Evolutionary conservation across 2,113 vertebrate genomes (phyloP).

Genomic region (human (Homo sapiens)): GRCh38 chr20:61928001-61928500

Average conservation of each 20-base stretch:
- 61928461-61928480: background rate
- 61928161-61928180: rapidly evolving
- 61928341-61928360: conserved; percentile 95
- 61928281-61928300: conserved; percentile 93
- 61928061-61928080: background rate
- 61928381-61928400: conserved; percentile 93
- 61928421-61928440: conserved; percentile 85
- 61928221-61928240: conserved; percentile 97
- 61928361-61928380: conserved; percentile 93
- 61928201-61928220: conserved; percentile 96
- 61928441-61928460: rapidly evolving
- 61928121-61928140: background rate
- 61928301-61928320: conserved; percentile 95
- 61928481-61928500: background rate
- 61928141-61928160: rapidly evolving
- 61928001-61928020: too few species aligned
- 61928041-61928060: background rate
- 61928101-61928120: background rate
- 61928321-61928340: conserved; percentile 93
- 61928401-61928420: conserved; percentile 96
- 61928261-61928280: conserved; percentile 95
- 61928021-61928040: background rate
- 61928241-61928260: conserved; percentile 96
- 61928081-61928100: background rate
- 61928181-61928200: conserved; percentile 88